A percentile compares a stretch with the other conserved stretches of the same genome.
Conservation (phyloP, 2,888 invertebrate genomes). For the Holacanthella duospinosa region DNA sequence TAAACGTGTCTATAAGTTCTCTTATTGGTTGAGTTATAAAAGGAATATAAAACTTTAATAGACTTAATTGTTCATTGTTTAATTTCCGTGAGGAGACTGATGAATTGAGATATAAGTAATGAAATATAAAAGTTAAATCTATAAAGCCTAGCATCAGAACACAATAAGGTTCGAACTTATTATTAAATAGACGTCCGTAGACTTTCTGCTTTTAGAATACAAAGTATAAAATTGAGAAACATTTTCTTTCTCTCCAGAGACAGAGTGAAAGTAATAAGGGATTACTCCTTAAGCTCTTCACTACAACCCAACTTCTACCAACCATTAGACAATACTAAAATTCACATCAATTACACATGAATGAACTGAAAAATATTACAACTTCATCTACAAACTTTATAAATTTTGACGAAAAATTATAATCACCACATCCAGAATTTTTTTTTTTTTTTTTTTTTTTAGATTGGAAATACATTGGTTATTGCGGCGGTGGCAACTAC, state of each 20-base stretch:
- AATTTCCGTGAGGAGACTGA: background rate
- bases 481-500: slow-evolving; percentile 80
- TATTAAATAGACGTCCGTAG: background rate
- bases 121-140: background rate
- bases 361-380: too few relatives aligned
- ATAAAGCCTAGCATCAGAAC: background rate
- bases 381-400: too few relatives aligned
- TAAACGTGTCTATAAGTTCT: too few relatives aligned
- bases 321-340: background rate
- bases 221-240: background rate
- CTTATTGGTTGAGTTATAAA: too few relatives aligned
- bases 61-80: background rate
- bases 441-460: slow-evolving; percentile 22
- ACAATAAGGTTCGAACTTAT: background rate
- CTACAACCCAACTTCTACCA: background rate
- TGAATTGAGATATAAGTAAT: background rate
- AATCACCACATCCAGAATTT: background rate
- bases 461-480: slow-evolving; percentile 76
- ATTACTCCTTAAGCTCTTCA: too few relatives aligned
- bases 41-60: too few relatives aligned
- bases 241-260: background rate
- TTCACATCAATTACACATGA: background rate
- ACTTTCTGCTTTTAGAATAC: background rate
- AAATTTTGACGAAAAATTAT: too few relatives aligned
- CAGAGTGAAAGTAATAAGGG: background rate